Evolutionary conservation across 1,140 invertebrate species (phyloP).

Genomic region (Matsumurasca onukii): DNA sequence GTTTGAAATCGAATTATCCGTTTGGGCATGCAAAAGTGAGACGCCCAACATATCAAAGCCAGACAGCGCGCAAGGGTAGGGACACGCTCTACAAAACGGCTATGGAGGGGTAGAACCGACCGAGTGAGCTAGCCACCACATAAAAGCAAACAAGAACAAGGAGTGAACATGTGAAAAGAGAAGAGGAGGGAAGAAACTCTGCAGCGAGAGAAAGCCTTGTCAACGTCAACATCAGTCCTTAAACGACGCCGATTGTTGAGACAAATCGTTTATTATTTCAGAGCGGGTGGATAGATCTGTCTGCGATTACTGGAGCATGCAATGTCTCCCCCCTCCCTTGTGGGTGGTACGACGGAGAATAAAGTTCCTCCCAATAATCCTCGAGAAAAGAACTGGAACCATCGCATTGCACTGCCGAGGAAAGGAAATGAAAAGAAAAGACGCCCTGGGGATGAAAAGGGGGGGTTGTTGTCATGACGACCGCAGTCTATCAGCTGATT

Average conservation of each 20-base stretch:
- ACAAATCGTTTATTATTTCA: conserved; percentile 16
- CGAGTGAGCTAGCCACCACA: no score
- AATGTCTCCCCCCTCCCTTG: neutral
- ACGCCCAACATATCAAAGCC: no score
- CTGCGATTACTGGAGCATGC: conserved; percentile 21
- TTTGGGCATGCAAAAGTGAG: no score
- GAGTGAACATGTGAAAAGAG: no score
- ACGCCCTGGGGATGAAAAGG: conserved; percentile 15
- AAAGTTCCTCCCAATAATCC: conserved; percentile 11
- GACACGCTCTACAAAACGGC: no score
- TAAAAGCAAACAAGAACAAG: no score
- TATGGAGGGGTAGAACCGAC: no score
- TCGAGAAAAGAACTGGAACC: conserved; percentile 14
- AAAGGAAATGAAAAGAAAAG: conserved; percentile 31
- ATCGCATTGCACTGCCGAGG: conserved; percentile 10
- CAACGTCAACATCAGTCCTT: conserved; percentile 42
- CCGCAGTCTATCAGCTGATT: conserved; percentile 13
- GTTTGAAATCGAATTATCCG: no score
- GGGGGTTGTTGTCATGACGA: neutral
- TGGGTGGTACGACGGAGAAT: neutral
- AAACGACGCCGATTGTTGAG: conserved; percentile 40
- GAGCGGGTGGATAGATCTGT: conserved; percentile 5
- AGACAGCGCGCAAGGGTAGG: no score
- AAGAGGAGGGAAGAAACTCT: no score
- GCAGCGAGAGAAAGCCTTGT: conserved; percentile 45